Percentiles rank a stretch among this genome's conserved stretches.
These are phyloP conservation scores for Tragulus kanchil DNA, from an alignment of 2,113 vertebrate species.

Conservation along the genomic window DNA sequence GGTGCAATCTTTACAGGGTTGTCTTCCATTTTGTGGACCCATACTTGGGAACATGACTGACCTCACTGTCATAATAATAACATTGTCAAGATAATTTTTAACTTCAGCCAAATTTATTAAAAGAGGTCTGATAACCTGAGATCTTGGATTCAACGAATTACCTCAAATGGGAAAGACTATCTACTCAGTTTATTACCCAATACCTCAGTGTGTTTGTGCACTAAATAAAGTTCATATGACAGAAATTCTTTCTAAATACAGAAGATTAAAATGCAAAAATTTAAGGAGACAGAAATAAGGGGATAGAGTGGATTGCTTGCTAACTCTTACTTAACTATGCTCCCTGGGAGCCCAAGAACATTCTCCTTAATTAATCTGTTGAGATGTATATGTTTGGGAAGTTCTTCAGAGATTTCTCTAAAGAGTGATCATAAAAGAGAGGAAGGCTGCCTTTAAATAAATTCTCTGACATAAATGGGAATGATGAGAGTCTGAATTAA, in stretches of 20 bases:
- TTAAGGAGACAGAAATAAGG: neutral
- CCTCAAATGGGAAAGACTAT: neutral
- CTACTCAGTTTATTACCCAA: neutral
- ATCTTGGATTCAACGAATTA: neutral
- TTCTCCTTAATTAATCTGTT: neutral
- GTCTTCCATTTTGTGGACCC: neutral
- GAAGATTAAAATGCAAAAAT: neutral
- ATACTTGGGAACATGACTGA: neutral
- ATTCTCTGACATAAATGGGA: neutral
- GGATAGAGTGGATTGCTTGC: neutral
- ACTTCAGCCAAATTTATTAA: constrained; percentile 3
- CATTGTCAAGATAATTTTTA: constrained; percentile 12
- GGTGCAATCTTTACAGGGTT: neutral
- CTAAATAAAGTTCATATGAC: neutral
- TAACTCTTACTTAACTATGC: neutral
- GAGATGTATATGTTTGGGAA: neutral
- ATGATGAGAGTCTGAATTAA: neutral
- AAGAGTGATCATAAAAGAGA: neutral
- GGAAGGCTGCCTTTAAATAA: neutral
- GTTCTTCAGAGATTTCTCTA: neutral
- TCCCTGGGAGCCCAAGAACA: neutral
- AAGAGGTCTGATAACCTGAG: neutral
- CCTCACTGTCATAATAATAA: no score
- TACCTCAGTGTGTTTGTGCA: neutral
- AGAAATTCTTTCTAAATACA: neutral